Base-by-base conservation (phyloP, 1,140 invertebrate species). In the Coelopa frigida region DNA sequence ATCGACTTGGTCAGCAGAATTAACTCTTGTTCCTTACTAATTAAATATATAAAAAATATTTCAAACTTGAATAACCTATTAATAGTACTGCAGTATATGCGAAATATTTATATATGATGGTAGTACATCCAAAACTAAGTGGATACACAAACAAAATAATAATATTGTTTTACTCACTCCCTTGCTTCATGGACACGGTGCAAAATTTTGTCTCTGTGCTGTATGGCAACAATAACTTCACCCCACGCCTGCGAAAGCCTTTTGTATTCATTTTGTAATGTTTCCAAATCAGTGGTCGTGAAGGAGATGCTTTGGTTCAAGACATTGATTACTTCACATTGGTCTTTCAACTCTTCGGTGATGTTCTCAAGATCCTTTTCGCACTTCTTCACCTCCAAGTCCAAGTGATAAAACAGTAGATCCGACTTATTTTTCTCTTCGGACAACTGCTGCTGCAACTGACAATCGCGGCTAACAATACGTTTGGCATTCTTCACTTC, bases 231-330 rank as follows among this genome's bases (percentile, higher is more conserved):
- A 17, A 88, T 72, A 15, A 85, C 80, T 7, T 79, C 77, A 57
- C 83, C 82, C 84, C 85, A 88, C 8, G 82, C 73, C 55, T 77
- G 76, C 29, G 83, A 72, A 3, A 87, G 69, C 14, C 76, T 75
- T 24, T 77, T 76, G 49, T 84, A 77, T 50, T 87, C 84, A 26
- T 77, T 72, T 54, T 84, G 76, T 18, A 87, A 56, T 14, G 77
- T 78, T 58, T 84, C 81, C 18, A 88, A 67, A 59, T 87, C 83
- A 5, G 78, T 76, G 50, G 80, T 81, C 5, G 77, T 77, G 48
- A 82, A 74, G 3, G 76, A 73, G 29, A 78, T 70, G 31, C 69
- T 72, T 55, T 71, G 71, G 49, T 65, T 64, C 20, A 76, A 54
- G 2, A 68, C 58, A 37, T 64, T 54, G 18, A 72, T 73, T 29